Conservation (phyloP, 2,797 vertebrate species). For the Artibeus lituratus region DNA sequence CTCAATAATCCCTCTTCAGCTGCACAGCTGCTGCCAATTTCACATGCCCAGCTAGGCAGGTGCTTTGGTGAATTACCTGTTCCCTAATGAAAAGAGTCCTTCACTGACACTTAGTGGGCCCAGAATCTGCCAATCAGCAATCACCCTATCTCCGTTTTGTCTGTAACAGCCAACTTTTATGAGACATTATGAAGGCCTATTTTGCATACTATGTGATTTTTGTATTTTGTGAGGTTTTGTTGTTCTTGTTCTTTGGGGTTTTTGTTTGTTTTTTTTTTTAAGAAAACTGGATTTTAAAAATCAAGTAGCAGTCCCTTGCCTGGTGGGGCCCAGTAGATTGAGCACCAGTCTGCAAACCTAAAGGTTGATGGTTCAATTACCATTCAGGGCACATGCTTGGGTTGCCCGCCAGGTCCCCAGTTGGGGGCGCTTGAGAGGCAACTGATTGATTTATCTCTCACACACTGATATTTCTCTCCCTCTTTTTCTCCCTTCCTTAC, state of each 20-base stretch:
- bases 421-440: background rate
- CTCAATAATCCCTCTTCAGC: slow-evolving; percentile 44
- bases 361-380: background rate
- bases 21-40: slow-evolving; percentile 57
- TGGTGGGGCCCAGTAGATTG: background rate
- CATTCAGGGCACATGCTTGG: background rate
- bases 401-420: background rate
- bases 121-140: slow-evolving; percentile 53
- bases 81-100: slow-evolving; percentile 65
- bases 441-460: background rate
- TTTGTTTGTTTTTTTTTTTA: background rate
- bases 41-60: slow-evolving; percentile 64
- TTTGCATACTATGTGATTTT: slow-evolving; percentile 24
- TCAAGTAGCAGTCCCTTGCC: background rate
- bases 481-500: background rate
- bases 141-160: slow-evolving; percentile 47
- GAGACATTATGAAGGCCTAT: background rate
- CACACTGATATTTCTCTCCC: background rate
- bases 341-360: background rate
- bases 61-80: slow-evolving; percentile 74
- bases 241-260: background rate
- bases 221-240: slow-evolving; percentile 20
- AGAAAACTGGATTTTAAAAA: slow-evolving; percentile 46
- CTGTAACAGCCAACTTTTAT: slow-evolving; percentile 45
- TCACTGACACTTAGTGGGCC: slow-evolving; percentile 46